These are phyloP conservation scores for Agrochola litura DNA, from an alignment of 2,888 invertebrate species.

Conservation along the genomic window DNA sequence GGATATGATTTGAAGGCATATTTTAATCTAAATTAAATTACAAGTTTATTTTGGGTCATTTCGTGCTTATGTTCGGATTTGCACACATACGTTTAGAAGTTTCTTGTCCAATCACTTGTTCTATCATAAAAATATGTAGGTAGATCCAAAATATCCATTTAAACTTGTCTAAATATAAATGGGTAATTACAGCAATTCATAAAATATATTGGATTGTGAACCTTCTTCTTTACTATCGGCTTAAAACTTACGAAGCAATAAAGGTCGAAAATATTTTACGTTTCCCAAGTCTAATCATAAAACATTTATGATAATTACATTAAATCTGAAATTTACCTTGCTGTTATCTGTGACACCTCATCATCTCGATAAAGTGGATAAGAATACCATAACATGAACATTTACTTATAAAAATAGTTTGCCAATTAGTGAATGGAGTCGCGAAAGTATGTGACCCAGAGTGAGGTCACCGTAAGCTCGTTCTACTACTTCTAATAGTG, in stretches of 20 bases:
- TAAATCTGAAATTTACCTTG: background rate
- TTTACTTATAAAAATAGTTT: background rate
- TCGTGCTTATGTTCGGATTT: background rate
- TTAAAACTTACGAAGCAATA: background rate
- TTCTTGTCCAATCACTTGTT: background rate
- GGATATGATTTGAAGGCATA: too few species aligned
- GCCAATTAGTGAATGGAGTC: constrained; percentile 43
- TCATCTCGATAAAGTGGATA: background rate
- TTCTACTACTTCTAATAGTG: constrained; percentile 45
- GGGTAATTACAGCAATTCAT: background rate
- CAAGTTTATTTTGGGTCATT: background rate
- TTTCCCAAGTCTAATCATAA: background rate
- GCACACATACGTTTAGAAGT: background rate
- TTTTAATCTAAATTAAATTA: too few species aligned
- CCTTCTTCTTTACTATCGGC: background rate
- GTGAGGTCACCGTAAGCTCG: constrained; percentile 54
- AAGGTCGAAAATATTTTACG: background rate
- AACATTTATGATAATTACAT: background rate
- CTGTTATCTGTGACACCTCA: background rate
- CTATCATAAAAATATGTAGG: background rate
- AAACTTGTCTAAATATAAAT: background rate
- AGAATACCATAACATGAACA: background rate
- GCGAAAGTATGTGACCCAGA: constrained; percentile 50
- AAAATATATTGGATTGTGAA: background rate
- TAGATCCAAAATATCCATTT: too few species aligned